Evolutionary conservation across 1,140 invertebrate species (phyloP).

Genomic region (Dolichoris vasculosae): DNA sequence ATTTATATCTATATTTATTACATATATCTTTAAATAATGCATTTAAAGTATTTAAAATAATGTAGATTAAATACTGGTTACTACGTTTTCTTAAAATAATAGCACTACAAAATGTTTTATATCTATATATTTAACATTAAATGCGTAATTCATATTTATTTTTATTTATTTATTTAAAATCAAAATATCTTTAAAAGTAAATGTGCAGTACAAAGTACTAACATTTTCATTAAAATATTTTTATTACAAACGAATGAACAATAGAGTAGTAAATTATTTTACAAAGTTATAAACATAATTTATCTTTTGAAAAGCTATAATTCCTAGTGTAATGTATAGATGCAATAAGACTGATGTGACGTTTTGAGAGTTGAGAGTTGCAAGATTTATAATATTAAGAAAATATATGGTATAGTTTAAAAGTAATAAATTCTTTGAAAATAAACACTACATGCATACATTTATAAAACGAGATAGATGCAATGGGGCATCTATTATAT

Average conservation of each 20-base stretch:
- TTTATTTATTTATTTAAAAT: not conserved
- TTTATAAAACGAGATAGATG: not conserved
- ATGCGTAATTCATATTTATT: no score
- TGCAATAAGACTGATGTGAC: conserved; percentile 38
- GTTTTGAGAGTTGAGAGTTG: conserved; percentile 6
- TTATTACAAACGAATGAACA: not conserved
- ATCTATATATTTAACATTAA: no score
- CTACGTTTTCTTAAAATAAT: no score
- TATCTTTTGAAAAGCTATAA: conserved; percentile 13
- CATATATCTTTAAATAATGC: no score
- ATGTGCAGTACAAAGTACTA: not conserved
- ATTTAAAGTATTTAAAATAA: no score
- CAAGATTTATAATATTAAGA: conserved; percentile 9
- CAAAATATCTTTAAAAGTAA: not conserved
- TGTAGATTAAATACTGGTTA: no score
- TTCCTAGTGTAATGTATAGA: conserved; percentile 31
- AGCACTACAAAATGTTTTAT: no score
- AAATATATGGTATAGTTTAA: not conserved
- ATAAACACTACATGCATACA: not conserved
- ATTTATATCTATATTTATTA: no score
- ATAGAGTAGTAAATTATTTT: not conserved
- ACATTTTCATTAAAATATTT: not conserved
- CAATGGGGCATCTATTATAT: not conserved
- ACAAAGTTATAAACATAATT: conserved; percentile 21
- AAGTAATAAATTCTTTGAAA: not conserved